phyloP scores from a whole-genome alignment of 2,113 vertebrate genomes.

The Ramphastos sulfuratus region DNA sequence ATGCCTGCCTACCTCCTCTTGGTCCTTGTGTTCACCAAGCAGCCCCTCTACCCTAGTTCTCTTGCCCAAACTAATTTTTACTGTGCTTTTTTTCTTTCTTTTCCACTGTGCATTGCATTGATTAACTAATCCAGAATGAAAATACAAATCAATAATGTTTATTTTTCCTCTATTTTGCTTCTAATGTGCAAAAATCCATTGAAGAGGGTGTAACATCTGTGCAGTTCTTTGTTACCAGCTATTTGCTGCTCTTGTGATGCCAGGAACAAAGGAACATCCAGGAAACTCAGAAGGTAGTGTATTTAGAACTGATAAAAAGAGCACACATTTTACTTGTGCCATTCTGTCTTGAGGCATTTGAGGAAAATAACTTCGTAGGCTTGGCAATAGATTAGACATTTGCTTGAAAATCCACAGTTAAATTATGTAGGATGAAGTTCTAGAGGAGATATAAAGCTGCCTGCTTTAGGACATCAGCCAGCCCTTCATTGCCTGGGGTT shows the following conservation, averaged over 20 bases:
- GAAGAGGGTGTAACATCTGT: background rate
- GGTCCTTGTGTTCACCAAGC: background rate
- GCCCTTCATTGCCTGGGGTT: background rate
- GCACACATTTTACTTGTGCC: background rate
- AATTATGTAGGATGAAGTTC: slow-evolving; percentile 48
- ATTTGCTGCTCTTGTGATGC: background rate
- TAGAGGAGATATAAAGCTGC: background rate
- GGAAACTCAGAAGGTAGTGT: background rate
- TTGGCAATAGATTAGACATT: slow-evolving; percentile 44
- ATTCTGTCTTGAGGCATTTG: slow-evolving; percentile 13
- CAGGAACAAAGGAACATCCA: background rate
- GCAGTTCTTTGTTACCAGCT: background rate
- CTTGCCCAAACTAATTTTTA: background rate
- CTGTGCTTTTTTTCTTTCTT: background rate
- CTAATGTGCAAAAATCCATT: background rate
- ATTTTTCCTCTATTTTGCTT: background rate
- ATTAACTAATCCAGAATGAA: background rate
- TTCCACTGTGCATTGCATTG: background rate
- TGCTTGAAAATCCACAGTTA: slow-evolving; percentile 36
- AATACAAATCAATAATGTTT: background rate
- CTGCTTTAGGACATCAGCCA: slow-evolving; percentile 19
- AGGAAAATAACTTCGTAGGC: slow-evolving; percentile 2
- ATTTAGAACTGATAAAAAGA: slow-evolving; percentile 10
- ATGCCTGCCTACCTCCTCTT: background rate
- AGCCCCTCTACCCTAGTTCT: background rate